Evolutionary conservation across 1,140 invertebrate genomes (phyloP), one percentile per base, ranked within the genome.

Genomic region (Drosophila trapezifrons): DNA sequence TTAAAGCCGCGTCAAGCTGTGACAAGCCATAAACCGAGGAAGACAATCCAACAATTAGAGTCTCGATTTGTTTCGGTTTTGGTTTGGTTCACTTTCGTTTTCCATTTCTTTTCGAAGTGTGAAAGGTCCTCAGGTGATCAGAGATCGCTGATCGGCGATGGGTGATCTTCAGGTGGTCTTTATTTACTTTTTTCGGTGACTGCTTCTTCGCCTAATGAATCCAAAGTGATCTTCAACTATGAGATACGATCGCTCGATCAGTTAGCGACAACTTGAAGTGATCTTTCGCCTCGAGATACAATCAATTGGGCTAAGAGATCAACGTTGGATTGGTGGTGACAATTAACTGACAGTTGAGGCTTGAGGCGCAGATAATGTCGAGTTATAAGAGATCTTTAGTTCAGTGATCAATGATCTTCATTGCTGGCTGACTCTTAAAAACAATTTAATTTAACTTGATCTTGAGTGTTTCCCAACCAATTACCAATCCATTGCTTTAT

Each of bases 1-100:
- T 85, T 85, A 85, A 78, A 81, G 62, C 57, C 74, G 80, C 62
- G 57, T 74, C 82, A 78, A 35, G 82, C 81, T 82, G 58, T 49
- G 66, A 62, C 72, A 59, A 51, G 52, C 70, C 55, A 51, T 59
- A 74, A 75, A 75, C 51, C 43, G 67, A 76, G 57, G 74, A 62
- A 77, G 60, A 85, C 72, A 80, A 13, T 52, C 80, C 45, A 59
- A 47, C 80, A 84, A 84, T 84, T 85, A 85, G 82, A 77, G 66
- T 70, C 60, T 54, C 37, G 63, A 80, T 80, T 84, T 85, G 73
- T 76, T 72, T 45, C n/a, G 17, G 17, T 35, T 62, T 73, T 45
- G 20, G 40, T 18, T 43, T 9, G 38, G 60, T 25, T 67, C 62
- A 76, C 71, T 76, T 76, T 75, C 73, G 60, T 65, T 76, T 76